phyloP scores from a whole-genome alignment of 2,797 vertebrate species.

The Emydoidea blandingii region DNA sequence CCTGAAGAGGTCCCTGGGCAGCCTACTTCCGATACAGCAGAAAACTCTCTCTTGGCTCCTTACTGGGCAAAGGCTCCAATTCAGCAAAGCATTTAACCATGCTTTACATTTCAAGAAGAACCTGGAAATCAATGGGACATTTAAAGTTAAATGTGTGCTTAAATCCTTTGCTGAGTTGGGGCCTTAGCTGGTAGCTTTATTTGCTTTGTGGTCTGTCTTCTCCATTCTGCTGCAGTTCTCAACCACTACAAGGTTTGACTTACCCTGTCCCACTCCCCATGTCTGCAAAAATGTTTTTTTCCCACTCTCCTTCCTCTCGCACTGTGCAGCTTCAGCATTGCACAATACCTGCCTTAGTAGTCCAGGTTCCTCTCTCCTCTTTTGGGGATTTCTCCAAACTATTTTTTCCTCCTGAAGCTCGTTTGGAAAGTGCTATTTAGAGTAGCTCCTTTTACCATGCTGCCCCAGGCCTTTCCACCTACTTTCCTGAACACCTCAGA shows the following conservation, averaged over 20 bases:
- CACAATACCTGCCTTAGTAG: neutral
- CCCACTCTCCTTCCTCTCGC: neutral
- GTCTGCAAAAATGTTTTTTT: neutral
- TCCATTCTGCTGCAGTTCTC: neutral
- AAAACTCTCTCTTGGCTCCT: neutral
- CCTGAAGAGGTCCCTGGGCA: neutral
- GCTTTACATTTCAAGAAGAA: neutral
- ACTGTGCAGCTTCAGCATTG: neutral
- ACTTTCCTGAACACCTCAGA: neutral
- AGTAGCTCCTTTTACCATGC: neutral
- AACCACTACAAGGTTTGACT: neutral
- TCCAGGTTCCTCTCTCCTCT: too few species aligned
- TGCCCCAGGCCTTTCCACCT: neutral
- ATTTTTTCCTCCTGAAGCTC: neutral
- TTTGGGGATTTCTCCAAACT: neutral
- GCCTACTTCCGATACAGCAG: neutral
- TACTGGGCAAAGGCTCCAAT: neutral
- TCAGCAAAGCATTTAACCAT: neutral
- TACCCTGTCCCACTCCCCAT: neutral
- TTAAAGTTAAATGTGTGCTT: neutral
- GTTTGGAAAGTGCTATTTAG: neutral
- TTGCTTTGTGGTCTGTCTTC: neutral
- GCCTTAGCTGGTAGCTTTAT: neutral
- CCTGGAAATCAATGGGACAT: neutral
- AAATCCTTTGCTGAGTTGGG: neutral